Evolutionary conservation across 2,113 vertebrate species (phyloP), one percentile per base, ranked within the genome.

Genomic region (Mustela nigripes): DNA sequence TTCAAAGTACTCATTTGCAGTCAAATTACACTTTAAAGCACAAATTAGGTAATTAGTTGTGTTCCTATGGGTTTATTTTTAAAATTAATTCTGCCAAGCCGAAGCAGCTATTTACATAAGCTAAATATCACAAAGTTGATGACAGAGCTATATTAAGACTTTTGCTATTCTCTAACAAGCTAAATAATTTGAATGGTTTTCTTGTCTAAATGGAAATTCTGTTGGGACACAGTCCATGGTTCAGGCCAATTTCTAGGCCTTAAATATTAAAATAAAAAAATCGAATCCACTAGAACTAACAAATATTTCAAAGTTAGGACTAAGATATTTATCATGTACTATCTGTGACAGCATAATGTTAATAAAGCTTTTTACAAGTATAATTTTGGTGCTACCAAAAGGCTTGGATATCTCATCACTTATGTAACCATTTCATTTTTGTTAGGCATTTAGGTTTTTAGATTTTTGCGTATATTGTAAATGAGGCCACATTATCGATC

Each of bases 201-300:
- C 84, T 88, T 26, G 14, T 73, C 58, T 89, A 69, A 88, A 42
- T 73, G 48, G 36, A 83, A 84, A 88, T 74, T 93, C n/a, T 88
- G 28, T n/a, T 86, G 26, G 45, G 18, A 69, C 56, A 79, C 4
- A 69, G 33, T 91, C 39, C 48, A 81, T 63, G 53, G 26, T 73
- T 95, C 42, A 5, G 48, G 16, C 7, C 31, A 94, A 83, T 39
- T 63, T 88, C 65, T 81, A 82, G 79, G 14, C 12, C 36, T 69
- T 78, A 78, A 31, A 56, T 92, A 89, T 31, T 96, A 94, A 95
- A 69, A 93, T 31, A 12, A 65, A 45, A 85, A 96, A 50, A 76
- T 58, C 11, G 16, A 95, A 86, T 63, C 26, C 65, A 95, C 6
- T 92, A 62, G 31, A 81, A 76, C 33, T 78, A 96, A 94, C 36